Evolutionary conservation across 2,797 vertebrate genomes (phyloP).

Genomic region (Varecia variegata): DNA sequence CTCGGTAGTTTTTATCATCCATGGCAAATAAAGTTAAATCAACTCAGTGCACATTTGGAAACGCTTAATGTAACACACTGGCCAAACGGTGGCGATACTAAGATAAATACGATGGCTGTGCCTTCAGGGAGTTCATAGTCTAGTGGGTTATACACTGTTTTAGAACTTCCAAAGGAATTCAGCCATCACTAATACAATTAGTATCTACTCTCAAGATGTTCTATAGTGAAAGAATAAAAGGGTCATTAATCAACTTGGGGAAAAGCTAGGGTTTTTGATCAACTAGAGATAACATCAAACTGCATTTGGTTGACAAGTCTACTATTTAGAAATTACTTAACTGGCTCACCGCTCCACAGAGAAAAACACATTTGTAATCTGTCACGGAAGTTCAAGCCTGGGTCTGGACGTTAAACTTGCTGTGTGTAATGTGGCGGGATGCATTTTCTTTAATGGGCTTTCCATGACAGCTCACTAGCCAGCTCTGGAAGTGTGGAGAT

Average conservation of each 20-base stretch:
- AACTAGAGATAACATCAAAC: constrained; percentile 27
- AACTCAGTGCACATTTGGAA: background rate
- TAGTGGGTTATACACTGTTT: background rate
- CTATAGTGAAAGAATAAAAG: constrained; percentile 19
- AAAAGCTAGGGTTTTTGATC: constrained; percentile 44
- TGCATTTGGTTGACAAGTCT: constrained; percentile 58
- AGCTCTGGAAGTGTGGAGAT: constrained; percentile 31
- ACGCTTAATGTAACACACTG: background rate
- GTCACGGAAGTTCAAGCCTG: constrained; percentile 48
- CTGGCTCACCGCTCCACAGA: constrained; percentile 55
- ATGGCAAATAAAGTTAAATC: background rate
- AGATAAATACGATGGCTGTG: background rate
- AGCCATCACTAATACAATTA: constrained; percentile 27
- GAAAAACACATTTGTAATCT: constrained; percentile 70
- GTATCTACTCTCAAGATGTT: constrained; percentile 17
- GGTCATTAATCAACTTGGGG: constrained; percentile 44
- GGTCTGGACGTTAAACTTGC: constrained; percentile 33
- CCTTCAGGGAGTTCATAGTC: background rate
- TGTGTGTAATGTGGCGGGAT: constrained; percentile 35
- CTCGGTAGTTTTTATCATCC: constrained; percentile 20
- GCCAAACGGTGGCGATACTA: background rate
- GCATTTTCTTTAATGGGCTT: constrained; percentile 60
- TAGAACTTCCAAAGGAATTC: constrained; percentile 22
- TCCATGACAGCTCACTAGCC: background rate
- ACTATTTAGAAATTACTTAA: constrained; percentile 65